These are phyloP conservation scores for silkworm (Bombyx mori) DNA, from an alignment of 1,140 invertebrate genomes.

Conservation along the genomic window ASM3026992v2 NC_085114.1:7380001-7380500, in stretches of 20 bases:
- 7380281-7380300: constrained; percentile 27
- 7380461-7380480: constrained; percentile 29
- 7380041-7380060: too few relatives aligned
- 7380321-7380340: constrained; percentile 23
- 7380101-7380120: constrained; percentile 29
- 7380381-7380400: background rate
- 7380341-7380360: background rate
- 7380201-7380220: constrained; percentile 49
- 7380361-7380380: background rate
- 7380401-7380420: background rate
- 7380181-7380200: constrained; percentile 49
- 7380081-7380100: constrained; percentile 12
- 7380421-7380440: too few relatives aligned
- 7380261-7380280: constrained; percentile 27
- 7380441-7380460: too few relatives aligned
- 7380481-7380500: constrained; percentile 47
- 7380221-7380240: constrained; percentile 69
- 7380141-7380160: constrained; percentile 56
- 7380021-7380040: too few relatives aligned
- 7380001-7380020: too few relatives aligned
- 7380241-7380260: constrained; percentile 56
- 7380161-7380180: constrained; percentile 60
- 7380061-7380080: constrained; percentile 2
- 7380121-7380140: constrained; percentile 43
- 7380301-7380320: constrained; percentile 42